Conservation (phyloP, 2,797 vertebrate species). For the Pangasius krempfi region DNA sequence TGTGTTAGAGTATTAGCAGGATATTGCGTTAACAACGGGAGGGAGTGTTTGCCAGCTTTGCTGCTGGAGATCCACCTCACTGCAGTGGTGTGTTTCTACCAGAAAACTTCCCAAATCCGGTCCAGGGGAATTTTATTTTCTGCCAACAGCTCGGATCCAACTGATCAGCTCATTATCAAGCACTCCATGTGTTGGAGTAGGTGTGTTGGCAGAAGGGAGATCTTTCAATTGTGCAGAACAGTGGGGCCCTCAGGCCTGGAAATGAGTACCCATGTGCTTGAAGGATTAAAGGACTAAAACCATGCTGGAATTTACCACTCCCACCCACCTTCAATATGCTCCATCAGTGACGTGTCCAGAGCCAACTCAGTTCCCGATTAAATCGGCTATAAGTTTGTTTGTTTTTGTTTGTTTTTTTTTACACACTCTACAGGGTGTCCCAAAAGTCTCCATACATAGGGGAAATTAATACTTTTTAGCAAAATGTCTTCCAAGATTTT, state of each 20-base stretch:
- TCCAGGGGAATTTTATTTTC: neutral
- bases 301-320: neutral
- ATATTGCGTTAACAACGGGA: neutral
- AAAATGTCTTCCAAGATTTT: too few species aligned
- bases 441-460: too few species aligned
- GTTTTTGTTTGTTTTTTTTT: neutral
- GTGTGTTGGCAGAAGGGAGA: neutral
- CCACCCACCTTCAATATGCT: constrained; percentile 17
- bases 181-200: neutral
- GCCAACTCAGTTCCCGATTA: neutral
- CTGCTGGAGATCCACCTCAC: neutral
- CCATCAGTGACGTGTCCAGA: neutral
- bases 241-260: neutral
- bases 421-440: neutral
- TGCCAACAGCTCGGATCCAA: neutral
- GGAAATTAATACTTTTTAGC: too few species aligned
- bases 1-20: neutral
- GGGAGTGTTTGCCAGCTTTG: neutral
- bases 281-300: constrained; percentile 13
- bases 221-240: neutral
- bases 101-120: neutral
- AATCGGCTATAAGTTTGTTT: neutral
- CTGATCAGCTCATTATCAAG: neutral
- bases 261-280: neutral
- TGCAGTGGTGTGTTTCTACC: neutral